phyloP scores from a whole-genome alignment of 2,797 vertebrate genomes.

The Centroberyx gerrardi region DNA sequence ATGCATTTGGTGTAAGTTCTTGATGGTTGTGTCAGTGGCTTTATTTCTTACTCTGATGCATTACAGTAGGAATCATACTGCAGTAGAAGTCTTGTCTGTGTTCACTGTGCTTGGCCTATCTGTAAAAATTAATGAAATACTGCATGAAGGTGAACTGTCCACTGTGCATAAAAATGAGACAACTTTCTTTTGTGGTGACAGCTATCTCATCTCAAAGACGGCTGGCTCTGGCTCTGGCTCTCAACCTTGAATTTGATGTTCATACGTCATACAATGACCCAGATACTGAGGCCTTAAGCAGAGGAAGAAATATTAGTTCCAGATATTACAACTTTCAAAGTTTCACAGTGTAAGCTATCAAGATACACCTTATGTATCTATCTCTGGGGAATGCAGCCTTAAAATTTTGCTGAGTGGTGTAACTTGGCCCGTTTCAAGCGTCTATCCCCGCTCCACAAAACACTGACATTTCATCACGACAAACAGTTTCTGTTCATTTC shows the following conservation, averaged over 20 bases:
- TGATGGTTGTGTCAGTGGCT: conserved; percentile 1
- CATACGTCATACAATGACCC: neutral
- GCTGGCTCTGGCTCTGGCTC: conserved; percentile 4
- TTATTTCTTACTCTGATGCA: neutral
- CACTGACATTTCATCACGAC: too few relatives aligned
- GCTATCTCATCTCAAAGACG: conserved; percentile 19
- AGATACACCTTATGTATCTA: neutral
- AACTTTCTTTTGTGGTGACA: conserved; percentile 11
- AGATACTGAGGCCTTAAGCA: conserved; percentile 11
- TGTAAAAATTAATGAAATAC: conserved; percentile 3
- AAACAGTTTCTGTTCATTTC: too few relatives aligned
- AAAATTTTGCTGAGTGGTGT: neutral
- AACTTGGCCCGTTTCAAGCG: too few relatives aligned
- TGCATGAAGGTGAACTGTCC: conserved; percentile 22
- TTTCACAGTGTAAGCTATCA: neutral
- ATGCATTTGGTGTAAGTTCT: neutral
- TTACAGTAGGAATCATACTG: neutral
- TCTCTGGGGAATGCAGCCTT: neutral
- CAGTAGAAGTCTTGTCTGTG: neutral
- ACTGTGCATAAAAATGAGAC: conserved; percentile 27
- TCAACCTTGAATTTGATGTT: conserved; percentile 30
- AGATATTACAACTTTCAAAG: neutral
- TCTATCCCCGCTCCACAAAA: too few relatives aligned
- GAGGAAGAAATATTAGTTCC: neutral
- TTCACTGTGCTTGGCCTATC: neutral